phyloP scores from a whole-genome alignment of 2,113 vertebrate species.

The Tauraco erythrolophus region DNA sequence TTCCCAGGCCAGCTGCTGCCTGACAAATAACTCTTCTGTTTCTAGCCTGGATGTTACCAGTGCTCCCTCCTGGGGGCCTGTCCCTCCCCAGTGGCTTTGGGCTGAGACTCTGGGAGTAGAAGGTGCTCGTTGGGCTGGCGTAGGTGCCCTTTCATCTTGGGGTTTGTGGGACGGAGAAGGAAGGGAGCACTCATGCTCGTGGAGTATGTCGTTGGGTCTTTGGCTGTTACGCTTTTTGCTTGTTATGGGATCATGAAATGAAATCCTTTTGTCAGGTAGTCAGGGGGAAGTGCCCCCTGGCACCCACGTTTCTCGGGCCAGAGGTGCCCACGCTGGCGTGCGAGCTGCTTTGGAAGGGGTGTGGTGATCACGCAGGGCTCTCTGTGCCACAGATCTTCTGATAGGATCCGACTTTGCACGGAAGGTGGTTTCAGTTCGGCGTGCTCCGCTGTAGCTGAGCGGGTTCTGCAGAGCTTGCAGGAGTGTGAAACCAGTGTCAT shows the following conservation, averaged over 20 bases:
- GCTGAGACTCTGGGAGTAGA: background rate
- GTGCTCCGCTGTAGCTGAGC: background rate
- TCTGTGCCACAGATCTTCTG: background rate
- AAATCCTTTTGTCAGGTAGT: background rate
- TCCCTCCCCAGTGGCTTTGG: background rate
- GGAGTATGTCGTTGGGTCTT: fast-evolving
- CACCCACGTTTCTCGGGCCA: fast-evolving
- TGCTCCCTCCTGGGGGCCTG: background rate
- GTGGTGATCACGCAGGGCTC: fast-evolving
- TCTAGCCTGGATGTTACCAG: background rate
- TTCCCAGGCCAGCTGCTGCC: background rate
- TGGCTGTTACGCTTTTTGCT: background rate
- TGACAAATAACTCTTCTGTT: background rate
- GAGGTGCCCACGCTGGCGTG: fast-evolving
- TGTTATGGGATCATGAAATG: background rate
- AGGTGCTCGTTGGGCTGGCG: background rate
- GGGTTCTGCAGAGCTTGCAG: background rate
- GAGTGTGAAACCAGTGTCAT: background rate
- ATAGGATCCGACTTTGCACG: background rate
- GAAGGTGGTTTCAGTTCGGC: background rate
- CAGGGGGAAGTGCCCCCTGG: background rate
- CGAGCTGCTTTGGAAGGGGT: background rate
- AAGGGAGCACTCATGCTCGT: background rate
- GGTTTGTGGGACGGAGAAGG: background rate
- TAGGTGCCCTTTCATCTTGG: background rate